Evolutionary conservation across 2,113 vertebrate species (phyloP).

Genomic region (Bungarus multicinctus): DNA sequence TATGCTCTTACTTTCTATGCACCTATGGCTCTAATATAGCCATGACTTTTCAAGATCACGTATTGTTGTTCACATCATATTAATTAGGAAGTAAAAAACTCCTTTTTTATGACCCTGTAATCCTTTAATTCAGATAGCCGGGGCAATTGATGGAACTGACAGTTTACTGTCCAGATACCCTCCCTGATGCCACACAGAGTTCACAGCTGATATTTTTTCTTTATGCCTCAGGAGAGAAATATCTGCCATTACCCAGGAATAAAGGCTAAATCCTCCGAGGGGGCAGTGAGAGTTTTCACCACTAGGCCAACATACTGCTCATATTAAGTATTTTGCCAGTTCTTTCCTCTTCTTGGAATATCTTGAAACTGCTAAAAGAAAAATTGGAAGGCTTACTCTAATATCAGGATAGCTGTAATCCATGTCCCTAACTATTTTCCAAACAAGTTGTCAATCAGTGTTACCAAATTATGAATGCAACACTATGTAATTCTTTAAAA

Average conservation of each 20-base stretch:
- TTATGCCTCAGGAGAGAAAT: neutral
- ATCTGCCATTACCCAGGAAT: neutral
- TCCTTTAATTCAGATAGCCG: neutral
- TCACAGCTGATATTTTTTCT: neutral
- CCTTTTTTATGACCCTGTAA: neutral
- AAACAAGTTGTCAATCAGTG: neutral
- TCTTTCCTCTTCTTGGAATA: neutral
- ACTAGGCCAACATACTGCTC: neutral
- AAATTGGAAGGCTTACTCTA: neutral
- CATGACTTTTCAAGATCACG: neutral
- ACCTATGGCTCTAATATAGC: neutral
- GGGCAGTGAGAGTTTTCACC: neutral
- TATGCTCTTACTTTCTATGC: neutral
- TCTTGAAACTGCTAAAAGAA: neutral
- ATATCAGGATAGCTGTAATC: neutral
- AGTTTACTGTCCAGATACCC: neutral
- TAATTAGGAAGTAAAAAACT: neutral
- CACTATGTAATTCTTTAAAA: neutral
- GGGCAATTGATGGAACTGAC: neutral
- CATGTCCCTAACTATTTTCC: neutral
- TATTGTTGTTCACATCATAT: neutral
- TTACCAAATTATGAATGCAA: neutral
- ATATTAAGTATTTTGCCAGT: neutral
- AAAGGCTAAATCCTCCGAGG: neutral
- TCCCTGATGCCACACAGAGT: neutral